Conservation (phyloP, 1,140 invertebrate genomes). For the Triops longicaudatus region DNA sequence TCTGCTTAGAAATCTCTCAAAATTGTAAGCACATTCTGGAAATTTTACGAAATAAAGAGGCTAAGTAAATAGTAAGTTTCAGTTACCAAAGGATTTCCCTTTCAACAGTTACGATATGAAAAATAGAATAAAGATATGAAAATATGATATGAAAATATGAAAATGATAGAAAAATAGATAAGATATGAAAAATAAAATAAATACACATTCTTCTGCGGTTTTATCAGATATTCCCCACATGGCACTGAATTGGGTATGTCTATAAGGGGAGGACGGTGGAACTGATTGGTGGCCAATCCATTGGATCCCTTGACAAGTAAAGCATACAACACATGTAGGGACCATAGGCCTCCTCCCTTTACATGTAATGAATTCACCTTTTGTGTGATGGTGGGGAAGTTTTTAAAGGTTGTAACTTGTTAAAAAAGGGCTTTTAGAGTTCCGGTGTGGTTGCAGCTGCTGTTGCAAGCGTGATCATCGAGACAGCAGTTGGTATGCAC, state of each 20-base stretch:
- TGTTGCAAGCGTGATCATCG: neutral
- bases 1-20: neutral
- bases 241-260: too few species aligned
- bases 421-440: neutral
- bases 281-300: conserved; percentile 9
- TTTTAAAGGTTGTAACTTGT: conserved; percentile 14
- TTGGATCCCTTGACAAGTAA: neutral
- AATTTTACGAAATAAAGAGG: neutral
- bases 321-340: neutral
- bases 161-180: too few species aligned
- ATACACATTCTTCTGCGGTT: too few species aligned
- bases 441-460: conserved; percentile 9
- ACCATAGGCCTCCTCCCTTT: neutral
- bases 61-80: neutral
- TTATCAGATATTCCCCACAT: too few species aligned
- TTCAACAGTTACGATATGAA: neutral
- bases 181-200: too few species aligned
- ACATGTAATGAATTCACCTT: neutral
- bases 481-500: conserved; percentile 4
- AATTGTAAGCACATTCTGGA: neutral
- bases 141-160: too few species aligned
- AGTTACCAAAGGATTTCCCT: neutral
- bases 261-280: too few species aligned
- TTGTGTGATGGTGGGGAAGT: neutral
- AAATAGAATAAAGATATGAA: too few species aligned